Conservation (phyloP, 2,888 invertebrate genomes). For the Callyntrura sp. region DNA sequence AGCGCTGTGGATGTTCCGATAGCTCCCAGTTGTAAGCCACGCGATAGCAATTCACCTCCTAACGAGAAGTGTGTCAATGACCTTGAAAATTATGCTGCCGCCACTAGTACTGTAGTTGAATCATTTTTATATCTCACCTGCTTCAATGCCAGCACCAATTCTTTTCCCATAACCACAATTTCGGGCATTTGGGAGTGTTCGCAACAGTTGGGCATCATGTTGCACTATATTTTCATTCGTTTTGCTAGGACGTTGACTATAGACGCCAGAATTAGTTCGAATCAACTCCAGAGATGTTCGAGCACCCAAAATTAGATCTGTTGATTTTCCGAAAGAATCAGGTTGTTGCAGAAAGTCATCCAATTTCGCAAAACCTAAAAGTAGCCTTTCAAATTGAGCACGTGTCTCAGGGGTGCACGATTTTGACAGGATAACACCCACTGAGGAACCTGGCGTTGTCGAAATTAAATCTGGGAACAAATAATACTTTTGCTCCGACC, state of each 20-base stretch:
- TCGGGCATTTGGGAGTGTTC: neutral
- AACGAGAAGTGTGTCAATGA: neutral
- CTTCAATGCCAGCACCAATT: conserved; percentile 67
- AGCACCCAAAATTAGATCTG: conserved; percentile 43
- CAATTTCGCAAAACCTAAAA: conserved; percentile 31
- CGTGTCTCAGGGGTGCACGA: neutral
- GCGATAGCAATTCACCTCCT: conserved; percentile 64
- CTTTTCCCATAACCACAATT: conserved; percentile 34
- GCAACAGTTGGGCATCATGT: too few relatives aligned
- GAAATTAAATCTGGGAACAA: conserved; percentile 88
- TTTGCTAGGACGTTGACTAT: conserved; percentile 25
- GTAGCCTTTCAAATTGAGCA: conserved; percentile 57
- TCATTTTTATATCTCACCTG: conserved; percentile 40
- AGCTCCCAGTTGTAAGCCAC: conserved; percentile 69
- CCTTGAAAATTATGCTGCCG: neutral
- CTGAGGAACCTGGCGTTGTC: conserved; percentile 27
- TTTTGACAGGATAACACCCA: conserved; percentile 70
- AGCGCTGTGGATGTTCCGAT: conserved; percentile 48
- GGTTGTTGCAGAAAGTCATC: conserved; percentile 40
- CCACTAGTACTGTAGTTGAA: neutral
- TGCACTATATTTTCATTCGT: too few relatives aligned
- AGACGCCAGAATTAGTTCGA: conserved; percentile 31
- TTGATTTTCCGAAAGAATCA: conserved; percentile 34
- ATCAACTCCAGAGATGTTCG: conserved; percentile 41
- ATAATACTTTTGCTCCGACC: conserved; percentile 89